Conservation (phyloP, 2,888 invertebrate species). For the Caenorhabditis sp. region DNA sequence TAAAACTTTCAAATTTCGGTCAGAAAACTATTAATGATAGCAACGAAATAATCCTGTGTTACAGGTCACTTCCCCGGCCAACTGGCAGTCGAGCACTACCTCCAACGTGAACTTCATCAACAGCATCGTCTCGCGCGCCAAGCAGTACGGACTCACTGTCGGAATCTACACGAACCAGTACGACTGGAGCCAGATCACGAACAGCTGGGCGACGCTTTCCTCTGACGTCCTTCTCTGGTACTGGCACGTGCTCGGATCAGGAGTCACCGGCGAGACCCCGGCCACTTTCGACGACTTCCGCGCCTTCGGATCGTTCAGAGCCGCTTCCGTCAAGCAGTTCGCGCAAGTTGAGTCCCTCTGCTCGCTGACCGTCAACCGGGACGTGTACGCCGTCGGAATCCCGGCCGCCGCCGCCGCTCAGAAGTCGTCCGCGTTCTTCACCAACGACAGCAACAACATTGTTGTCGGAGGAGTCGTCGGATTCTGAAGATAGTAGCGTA, state of each 20-base stretch:
- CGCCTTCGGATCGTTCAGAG: slow-evolving; percentile 55
- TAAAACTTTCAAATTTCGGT: not conserved
- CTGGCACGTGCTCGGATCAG: slow-evolving; percentile 55
- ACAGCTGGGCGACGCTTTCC: slow-evolving; percentile 40
- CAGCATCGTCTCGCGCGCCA: slow-evolving; percentile 52
- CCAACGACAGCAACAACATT: slow-evolving; percentile 13
- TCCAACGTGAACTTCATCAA: slow-evolving; percentile 59
- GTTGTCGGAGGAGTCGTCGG: slow-evolving; percentile 42
- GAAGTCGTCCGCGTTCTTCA: not conserved
- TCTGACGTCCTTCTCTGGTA: slow-evolving; percentile 59
- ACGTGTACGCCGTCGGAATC: slow-evolving; percentile 54
- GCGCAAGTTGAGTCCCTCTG: slow-evolving; percentile 54
- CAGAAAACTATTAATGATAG: not conserved
- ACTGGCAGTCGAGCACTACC: slow-evolving; percentile 49
- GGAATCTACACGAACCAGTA: slow-evolving; percentile 60
- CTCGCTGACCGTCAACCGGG: slow-evolving; percentile 45
- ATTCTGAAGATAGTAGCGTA: slow-evolving; percentile 8
- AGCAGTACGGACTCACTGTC: slow-evolving; percentile 42
- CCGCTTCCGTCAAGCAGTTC: slow-evolving; percentile 54
- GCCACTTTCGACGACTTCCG: slow-evolving; percentile 59
- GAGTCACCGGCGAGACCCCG: slow-evolving; percentile 54
- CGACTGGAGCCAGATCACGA: slow-evolving; percentile 60
- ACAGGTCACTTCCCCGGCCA: slow-evolving; percentile 61
- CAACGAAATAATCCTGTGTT: too few relatives aligned
- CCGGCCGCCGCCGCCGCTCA: slow-evolving; percentile 19